Percentiles rank a stretch among this genome's conserved stretches.
These are phyloP conservation scores for Merluccius polli DNA, from an alignment of 2,797 vertebrate genomes.

Conservation along the genomic window DNA sequence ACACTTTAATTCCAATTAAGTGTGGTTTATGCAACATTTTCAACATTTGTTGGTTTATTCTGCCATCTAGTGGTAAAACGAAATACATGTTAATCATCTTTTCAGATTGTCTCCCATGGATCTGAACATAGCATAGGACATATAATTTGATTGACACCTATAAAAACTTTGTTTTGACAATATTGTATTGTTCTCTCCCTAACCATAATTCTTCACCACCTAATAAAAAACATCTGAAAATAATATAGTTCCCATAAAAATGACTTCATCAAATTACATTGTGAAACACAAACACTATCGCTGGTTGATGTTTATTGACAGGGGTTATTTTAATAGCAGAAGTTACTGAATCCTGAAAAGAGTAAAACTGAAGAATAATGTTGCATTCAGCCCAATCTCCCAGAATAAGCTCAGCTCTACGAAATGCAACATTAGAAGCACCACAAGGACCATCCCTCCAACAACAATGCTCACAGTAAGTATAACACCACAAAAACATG, in stretches of 20 bases:
- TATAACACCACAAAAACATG: too few relatives aligned
- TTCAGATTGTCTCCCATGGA: neutral
- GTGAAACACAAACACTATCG: neutral
- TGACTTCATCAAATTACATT: neutral
- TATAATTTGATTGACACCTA: neutral
- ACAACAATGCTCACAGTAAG: too few relatives aligned
- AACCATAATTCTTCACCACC: neutral
- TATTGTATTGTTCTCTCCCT: neutral
- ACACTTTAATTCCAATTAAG: conserved; percentile 43
- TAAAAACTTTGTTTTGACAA: neutral
- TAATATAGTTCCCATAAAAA: neutral
- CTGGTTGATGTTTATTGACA: too few relatives aligned
- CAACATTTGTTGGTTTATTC: neutral
- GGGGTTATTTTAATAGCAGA: neutral
- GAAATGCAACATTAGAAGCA: too few relatives aligned
- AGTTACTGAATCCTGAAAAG: neutral
- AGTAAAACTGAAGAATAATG: neutral
- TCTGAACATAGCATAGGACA: neutral
- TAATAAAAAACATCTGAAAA: neutral
- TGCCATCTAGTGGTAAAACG: neutral
- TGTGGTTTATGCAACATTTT: neutral
- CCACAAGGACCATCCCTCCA: too few relatives aligned
- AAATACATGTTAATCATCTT: neutral
- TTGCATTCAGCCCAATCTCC: too few relatives aligned
- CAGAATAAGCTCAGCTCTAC: too few relatives aligned